Base-by-base conservation (phyloP, 2,888 invertebrate genomes). In the Danaus chrysippus region DNA sequence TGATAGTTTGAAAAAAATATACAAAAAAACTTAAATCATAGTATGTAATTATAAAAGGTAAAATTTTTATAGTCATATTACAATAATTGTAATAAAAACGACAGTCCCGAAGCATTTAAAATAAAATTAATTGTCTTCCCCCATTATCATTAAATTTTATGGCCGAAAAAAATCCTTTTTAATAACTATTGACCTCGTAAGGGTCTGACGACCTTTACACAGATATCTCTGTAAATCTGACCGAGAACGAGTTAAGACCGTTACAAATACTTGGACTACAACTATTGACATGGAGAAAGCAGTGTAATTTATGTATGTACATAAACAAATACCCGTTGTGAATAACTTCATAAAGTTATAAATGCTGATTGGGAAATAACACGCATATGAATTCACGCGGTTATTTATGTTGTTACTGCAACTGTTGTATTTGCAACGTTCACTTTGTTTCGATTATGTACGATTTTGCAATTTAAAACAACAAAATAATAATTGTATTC, bases 151-250 rank as follows among this genome's bases (percentile, higher is more conserved):
- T 49, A 49, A 49, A 1, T 49, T 49, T 49, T 17, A 49, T 10
- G 1, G 0, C 3, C 34, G 11, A 49, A 60, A 54, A 11, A 55
- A 54, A 10, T 34, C 43, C 15, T 54, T 57, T 58, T n/a, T 17
- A 56, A 54, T 15, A 17, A 10, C 44, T 34, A 19, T 15, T 43
- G 43, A 59, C 59, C 63, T 59, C 41, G 34, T 56, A 54, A 53
- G 49, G 49, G 57, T 61, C 55, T 55, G 55, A 46, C 53, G 63
- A 63, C 61, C 65, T 67, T 68, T 59, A 59, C 59, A 61, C 69
- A 71, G 75, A 74, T 73, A 75, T 70, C 71, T 64, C 68, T 69
- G 71, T 61, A 61, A 60, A 60, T 64, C 55, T 64, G 60, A 58
- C 58, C 60, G 55, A 59, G 56, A 59, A 59, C 59, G 54, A 54